These are phyloP conservation scores for Falcaria lacertinaria DNA, from an alignment of 2,888 invertebrate species.

Conservation along the genomic window DNA sequence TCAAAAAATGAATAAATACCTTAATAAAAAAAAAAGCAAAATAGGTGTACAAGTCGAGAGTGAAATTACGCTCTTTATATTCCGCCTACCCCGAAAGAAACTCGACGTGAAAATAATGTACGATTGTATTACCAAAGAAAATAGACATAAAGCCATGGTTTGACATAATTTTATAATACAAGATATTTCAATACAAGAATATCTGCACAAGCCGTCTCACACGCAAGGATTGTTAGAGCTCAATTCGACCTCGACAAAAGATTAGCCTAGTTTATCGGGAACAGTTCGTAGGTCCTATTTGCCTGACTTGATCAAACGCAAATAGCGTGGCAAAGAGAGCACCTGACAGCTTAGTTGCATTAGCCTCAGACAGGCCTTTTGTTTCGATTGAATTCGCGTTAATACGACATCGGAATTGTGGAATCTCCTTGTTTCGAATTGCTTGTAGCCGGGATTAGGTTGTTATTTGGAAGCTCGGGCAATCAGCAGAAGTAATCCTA, in stretches of 20 bases:
- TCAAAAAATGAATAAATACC: no score
- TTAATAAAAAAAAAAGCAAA: no score
- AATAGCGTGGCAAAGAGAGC: conserved; percentile 54
- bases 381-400: conserved; percentile 46
- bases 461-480: no score
- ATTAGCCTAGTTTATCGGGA: conserved; percentile 2
- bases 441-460: conserved; percentile 42
- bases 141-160: no score
- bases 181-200: background rate
- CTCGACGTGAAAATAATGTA: no score
- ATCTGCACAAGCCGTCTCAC: background rate
- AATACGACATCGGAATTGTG: conserved; percentile 40
- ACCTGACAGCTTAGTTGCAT: conserved; percentile 41
- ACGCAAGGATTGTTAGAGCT: background rate
- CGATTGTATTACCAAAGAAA: no score
- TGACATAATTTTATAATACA: no score
- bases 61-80: no score
- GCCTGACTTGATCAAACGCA: conserved; percentile 42
- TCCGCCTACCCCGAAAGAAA: no score
- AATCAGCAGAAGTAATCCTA: no score
- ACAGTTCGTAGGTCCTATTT: conserved; percentile 22
- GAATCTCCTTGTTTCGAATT: conserved; percentile 60
- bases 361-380: conserved; percentile 43
- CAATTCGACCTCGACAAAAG: background rate
- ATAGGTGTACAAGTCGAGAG: no score